Evolutionary conservation across 2,888 invertebrate species (phyloP), one percentile per base, ranked within the genome.

Genomic region (Cephonodes hylas): DNA sequence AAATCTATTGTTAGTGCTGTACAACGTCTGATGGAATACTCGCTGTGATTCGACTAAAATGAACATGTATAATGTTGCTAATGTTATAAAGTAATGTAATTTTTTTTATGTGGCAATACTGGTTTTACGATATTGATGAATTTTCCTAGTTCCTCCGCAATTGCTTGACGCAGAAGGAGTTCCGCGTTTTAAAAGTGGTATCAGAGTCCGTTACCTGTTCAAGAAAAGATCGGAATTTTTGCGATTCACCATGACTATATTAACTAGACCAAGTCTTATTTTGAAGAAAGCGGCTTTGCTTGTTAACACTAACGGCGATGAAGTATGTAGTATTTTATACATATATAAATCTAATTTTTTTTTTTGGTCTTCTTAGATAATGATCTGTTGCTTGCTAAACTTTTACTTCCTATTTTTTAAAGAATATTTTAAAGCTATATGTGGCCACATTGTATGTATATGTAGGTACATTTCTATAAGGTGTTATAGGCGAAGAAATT

Each of bases 211-310:
- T 10, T 53, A 15, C 4, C 7, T 53, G 27, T 31, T 1, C 5
- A 53, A 31, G 18, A 53, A 20, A 53, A 20, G 44, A 44, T 59
- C 25, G 65, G 56, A 13, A 45, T n/a, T 42, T 23, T 63, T 34
- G 58, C 62, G 44, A 23, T 18, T 25, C 63, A 93, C 79, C 70
- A 97, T 97, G 97, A 97, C 97, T 66, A 94, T 97, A 83, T 92
- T 97, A 74, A 95, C 96, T 6, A 97, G 96, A 84, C 94, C 95
- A 27, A 93, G 95, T 66, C 64, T 79, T 15, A 93, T 94, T 60
- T 95, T 95, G 68, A 96, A 96, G 87, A 96, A 96, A 88, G 87
- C 89, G 72, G 96, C 96, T 58, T 84, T 96, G 74, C 94, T 95
- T 45, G 90, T 95, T 45, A 93, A 93, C 71, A 68, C 71, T 68